A percentile compares a stretch with the other conserved stretches of the same genome.
Conservation (phyloP, 2,113 vertebrate genomes). For the Nothobranchius furzeri region DNA sequence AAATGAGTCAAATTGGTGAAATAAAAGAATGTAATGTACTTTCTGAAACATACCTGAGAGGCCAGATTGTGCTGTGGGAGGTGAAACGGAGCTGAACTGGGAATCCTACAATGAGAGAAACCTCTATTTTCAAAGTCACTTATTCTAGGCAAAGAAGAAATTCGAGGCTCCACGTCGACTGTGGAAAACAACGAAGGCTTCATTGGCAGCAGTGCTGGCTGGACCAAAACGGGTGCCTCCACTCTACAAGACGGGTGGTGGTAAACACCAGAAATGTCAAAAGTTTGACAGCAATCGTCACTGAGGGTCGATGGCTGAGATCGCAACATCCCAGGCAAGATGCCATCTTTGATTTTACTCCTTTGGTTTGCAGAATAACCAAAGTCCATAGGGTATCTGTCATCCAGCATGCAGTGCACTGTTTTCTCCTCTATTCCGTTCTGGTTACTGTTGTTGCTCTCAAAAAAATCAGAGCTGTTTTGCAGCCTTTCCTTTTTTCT, state of each 20-base stretch:
- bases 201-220: constrained; percentile 87
- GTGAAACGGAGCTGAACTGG: constrained; percentile 81
- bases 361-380: constrained; percentile 76
- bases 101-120: constrained; percentile 73
- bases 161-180: constrained; percentile 80
- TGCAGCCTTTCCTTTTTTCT: constrained; percentile 71
- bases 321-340: constrained; percentile 82
- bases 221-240: constrained; percentile 85
- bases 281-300: constrained; percentile 81
- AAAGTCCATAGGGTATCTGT: constrained; percentile 62
- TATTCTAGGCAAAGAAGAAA: constrained; percentile 85
- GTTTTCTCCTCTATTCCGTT: constrained; percentile 70
- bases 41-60: constrained; percentile 86
- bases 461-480: constrained; percentile 69
- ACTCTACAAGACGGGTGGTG: constrained; percentile 87
- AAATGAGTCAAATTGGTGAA: too few species aligned
- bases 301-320: constrained; percentile 81
- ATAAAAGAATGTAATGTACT: too few species aligned
- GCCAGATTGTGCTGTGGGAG: constrained; percentile 91
- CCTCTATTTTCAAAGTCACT: constrained; percentile 76
- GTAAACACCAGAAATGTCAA: constrained; percentile 84
- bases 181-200: constrained; percentile 85
- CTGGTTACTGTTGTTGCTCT: constrained; percentile 63
- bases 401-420: constrained; percentile 64
- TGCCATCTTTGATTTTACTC: constrained; percentile 76